These are phyloP conservation scores for Polietes domitor DNA, from an alignment of 2,888 invertebrate genomes.

Conservation along the genomic window DNA sequence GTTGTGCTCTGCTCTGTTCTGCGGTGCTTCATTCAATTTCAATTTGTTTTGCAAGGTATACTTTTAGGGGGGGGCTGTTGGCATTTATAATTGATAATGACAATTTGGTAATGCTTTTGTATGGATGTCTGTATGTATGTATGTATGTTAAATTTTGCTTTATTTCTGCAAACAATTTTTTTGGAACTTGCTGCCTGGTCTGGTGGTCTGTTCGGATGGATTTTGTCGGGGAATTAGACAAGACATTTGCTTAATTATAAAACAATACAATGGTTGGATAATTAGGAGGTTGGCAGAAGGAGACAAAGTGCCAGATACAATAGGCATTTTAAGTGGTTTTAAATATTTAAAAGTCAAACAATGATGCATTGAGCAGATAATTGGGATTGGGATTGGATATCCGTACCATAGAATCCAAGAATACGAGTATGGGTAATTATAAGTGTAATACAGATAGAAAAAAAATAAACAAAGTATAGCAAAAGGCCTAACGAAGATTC, in stretches of 20 bases:
- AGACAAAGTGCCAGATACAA: background rate
- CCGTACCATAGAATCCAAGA: too few relatives aligned
- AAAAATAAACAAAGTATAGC: too few relatives aligned
- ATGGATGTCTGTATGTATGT: background rate
- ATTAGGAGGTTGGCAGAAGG: background rate
- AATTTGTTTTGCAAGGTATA: conserved; percentile 27
- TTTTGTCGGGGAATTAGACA: conserved; percentile 13
- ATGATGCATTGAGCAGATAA: background rate
- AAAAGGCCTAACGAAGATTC: too few relatives aligned
- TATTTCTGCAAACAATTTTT: conserved; percentile 2
- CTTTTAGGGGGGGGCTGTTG: conserved; percentile 23
- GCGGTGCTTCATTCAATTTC: conserved; percentile 2
- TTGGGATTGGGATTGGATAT: background rate
- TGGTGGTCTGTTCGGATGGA: background rate
- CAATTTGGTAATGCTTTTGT: conserved; percentile 53
- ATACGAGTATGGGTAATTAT: too few relatives aligned
- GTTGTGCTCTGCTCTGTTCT: background rate
- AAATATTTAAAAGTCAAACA: conserved; percentile 37
- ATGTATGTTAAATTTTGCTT: conserved; percentile 1
- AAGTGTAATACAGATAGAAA: too few relatives aligned
- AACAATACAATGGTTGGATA: conserved; percentile 28
- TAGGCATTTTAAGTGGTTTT: conserved; percentile 37
- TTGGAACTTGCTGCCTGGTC: background rate
- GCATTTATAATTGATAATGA: conserved; percentile 60
- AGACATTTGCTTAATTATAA: conserved; percentile 41